Base-by-base conservation (phyloP, 1,140 invertebrate species). In the Drosophila pallidifrons region DNA sequence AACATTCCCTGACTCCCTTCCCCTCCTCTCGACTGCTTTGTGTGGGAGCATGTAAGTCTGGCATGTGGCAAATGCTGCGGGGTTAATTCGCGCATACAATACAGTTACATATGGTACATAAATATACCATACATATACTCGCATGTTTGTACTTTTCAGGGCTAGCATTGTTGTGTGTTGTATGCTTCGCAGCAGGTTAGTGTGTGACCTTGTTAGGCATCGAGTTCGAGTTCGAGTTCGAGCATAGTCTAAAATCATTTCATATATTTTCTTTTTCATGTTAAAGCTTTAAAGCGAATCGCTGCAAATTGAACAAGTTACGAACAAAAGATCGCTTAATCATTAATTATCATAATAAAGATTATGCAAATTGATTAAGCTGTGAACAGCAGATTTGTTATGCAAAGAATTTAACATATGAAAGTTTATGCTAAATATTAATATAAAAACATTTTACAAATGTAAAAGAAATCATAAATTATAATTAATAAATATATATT, bases 11-110 rank as follows among this genome's bases (percentile, higher is more conserved):
- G 43, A 60, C 58, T 7, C 20, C 57, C 11, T 25, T 1, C 5
- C 20, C 54, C 30, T 0, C 5, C 8, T n/a, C n/a, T 46, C 28
- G 57, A 43, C 57, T 43, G 45, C 45, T 67, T 51, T 58, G 58
- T 43, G 58, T 59, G 41, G 55, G 30, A 46, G 54, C 20, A 25
- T 58, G 55, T 67, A 43, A 54, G 66, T 81, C 58, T 54, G 47
- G 64, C 51, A 28, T 81, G 52, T 78, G 47, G 11, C 55, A 54
- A 59, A 52, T 49, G 74, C 69, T 59, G 52, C 20, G 13, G 71
- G 52, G 45, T 54, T 57, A 58, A 72, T 43, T 46, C 38, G 16
- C 59, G 25, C 20, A 25, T 25, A 16, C 46, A 52, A 28, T 32
- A 45, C 7, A 35, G 20, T 25, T 32, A 32, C 30, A 25, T 35